A percentile compares a stretch with the other conserved stretches of the same genome.
Evolutionary conservation across 2,888 invertebrate genomes (phyloP).

Genomic region (Congeria kusceri): DNA sequence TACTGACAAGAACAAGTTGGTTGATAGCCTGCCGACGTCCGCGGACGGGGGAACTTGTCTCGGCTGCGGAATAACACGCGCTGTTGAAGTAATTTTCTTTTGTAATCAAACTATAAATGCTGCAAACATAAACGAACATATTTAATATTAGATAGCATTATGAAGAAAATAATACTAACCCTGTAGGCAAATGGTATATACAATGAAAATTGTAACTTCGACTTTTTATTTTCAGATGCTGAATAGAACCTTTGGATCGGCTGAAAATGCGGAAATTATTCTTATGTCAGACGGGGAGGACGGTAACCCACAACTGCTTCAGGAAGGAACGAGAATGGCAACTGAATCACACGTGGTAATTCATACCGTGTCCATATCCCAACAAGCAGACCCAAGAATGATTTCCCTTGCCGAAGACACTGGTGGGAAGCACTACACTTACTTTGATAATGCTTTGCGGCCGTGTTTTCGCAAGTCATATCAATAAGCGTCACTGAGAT

Average conservation of each 20-base stretch:
- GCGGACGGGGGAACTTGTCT: constrained; percentile 13
- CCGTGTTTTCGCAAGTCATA: not conserved
- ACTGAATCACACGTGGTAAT: not conserved
- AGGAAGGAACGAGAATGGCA: not conserved
- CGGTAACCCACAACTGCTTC: not conserved
- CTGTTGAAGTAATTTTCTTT: not conserved
- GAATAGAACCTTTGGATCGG: not conserved
- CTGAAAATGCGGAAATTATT: constrained; percentile 19
- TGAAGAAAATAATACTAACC: too few species aligned
- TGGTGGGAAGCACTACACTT: constrained; percentile 18
- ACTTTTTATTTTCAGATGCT: not conserved
- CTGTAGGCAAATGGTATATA: too few species aligned
- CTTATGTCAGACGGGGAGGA: constrained; percentile 20
- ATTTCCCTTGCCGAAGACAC: constrained; percentile 3
- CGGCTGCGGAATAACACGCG: constrained; percentile 10
- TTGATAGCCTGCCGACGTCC: not conserved
- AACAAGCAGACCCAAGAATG: constrained; percentile 20
- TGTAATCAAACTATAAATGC: too few species aligned
- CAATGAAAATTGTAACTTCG: too few species aligned
- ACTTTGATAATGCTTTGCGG: constrained; percentile 14
- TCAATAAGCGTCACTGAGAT: not conserved
- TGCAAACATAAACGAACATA: too few species aligned
- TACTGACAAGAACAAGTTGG: not conserved
- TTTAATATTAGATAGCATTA: too few species aligned
- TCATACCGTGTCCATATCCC: constrained; percentile 18